Conservation (phyloP, 2,888 invertebrate species). For the Phaedon cochleariae region DNA sequence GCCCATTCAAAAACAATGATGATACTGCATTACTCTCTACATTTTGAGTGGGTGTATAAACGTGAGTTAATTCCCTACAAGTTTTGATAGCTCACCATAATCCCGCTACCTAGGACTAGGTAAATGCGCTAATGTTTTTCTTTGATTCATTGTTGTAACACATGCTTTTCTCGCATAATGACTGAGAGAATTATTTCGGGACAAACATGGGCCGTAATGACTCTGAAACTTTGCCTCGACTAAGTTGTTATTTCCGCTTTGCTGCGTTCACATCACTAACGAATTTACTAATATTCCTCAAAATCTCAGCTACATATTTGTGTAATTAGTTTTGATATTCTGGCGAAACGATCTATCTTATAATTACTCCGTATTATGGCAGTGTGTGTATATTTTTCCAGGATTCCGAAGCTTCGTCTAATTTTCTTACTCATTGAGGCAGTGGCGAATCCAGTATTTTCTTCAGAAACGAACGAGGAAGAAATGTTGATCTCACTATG, state of each 20-base stretch:
- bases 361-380: too few species aligned
- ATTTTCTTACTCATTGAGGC: too few species aligned
- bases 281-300: neutral
- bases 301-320: neutral
- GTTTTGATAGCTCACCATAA: too few species aligned
- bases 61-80: too few species aligned
- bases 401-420: too few species aligned
- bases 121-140: slow-evolving; percentile 11
- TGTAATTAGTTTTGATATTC: neutral
- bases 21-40: too few species aligned
- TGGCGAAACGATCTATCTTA: neutral
- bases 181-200: slow-evolving; percentile 19
- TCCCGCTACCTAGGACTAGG: neutral
- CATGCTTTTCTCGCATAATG: slow-evolving; percentile 16
- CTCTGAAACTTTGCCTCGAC: slow-evolving; percentile 5
- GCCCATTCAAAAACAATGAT: too few species aligned
- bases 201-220: slow-evolving; percentile 25
- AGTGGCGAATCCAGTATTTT: too few species aligned
- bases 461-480: too few species aligned
- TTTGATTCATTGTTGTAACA: slow-evolving; percentile 20
- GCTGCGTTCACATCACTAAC: slow-evolving; percentile 23
- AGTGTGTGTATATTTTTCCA: too few species aligned
- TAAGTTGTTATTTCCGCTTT: slow-evolving; percentile 23
- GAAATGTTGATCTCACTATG: too few species aligned
- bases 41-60: too few species aligned